phyloP scores from a whole-genome alignment of 2,113 vertebrate species.

The Bujurquina vittata region DNA sequence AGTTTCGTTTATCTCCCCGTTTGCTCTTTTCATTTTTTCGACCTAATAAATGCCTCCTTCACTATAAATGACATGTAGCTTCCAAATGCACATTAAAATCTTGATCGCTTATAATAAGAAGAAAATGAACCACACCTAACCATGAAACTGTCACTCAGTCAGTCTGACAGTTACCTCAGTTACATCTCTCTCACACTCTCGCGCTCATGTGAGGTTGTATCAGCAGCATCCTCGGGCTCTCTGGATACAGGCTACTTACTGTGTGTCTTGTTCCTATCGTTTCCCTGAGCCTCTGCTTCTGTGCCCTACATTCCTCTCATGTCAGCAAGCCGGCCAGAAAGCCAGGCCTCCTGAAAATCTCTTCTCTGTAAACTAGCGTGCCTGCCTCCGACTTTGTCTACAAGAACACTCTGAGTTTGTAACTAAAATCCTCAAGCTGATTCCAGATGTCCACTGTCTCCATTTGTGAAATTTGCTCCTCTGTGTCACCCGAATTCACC shows the following conservation, averaged over 20 bases:
- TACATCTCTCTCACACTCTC: not conserved
- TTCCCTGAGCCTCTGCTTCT: rapidly evolving
- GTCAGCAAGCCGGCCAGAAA: not conserved
- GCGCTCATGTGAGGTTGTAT: not conserved
- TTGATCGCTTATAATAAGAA: not conserved
- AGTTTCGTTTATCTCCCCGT: not conserved
- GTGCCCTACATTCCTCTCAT: not conserved
- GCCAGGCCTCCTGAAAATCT: rapidly evolving
- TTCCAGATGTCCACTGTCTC: not conserved
- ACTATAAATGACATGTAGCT: not conserved
- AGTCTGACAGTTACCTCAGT: not conserved
- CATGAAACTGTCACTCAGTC: not conserved
- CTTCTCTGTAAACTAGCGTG: not conserved
- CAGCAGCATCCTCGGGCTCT: not conserved
- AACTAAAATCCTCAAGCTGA: not conserved
- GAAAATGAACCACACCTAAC: not conserved
- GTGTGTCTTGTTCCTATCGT: not conserved
- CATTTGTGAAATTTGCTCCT: not conserved
- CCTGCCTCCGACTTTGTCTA: not conserved
- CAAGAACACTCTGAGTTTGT: not conserved
- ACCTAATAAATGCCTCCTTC: rapidly evolving
- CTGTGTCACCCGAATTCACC: not conserved
- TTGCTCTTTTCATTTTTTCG: not conserved
- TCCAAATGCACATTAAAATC: not conserved
- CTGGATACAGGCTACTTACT: not conserved